Conservation (phyloP, 2,888 invertebrate species). For the Piscicola geometra region DNA sequence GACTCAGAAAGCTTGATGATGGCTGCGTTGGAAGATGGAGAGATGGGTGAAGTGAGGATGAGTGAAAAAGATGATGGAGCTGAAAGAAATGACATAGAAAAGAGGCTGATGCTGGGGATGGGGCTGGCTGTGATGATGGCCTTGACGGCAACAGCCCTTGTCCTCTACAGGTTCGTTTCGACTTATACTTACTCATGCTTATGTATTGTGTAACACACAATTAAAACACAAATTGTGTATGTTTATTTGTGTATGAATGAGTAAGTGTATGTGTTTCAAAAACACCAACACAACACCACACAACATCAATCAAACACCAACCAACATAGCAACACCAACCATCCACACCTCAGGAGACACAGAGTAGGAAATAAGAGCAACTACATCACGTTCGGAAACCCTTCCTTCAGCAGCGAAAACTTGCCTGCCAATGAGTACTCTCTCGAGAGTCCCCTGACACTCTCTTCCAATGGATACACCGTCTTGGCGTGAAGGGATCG, state of each 20-base stretch:
- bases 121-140: slow-evolving; percentile 36
- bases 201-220: no score
- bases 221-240: no score
- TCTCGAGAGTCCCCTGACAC: slow-evolving; percentile 42
- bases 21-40: background rate
- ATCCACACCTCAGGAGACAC: slow-evolving; percentile 2
- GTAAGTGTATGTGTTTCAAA: no score
- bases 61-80: slow-evolving; percentile 11
- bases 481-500: slow-evolving; percentile 39
- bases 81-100: slow-evolving; percentile 6
- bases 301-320: no score
- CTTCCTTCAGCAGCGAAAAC: slow-evolving; percentile 42
- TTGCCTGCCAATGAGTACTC: slow-evolving; percentile 42
- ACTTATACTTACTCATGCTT: no score
- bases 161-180: slow-evolving; percentile 33
- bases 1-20: background rate
- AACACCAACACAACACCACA: no score
- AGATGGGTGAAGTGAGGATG: background rate
- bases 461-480: slow-evolving; percentile 42
- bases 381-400: slow-evolving; percentile 43
- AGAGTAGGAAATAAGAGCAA: slow-evolving; percentile 39
- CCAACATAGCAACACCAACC: no score
- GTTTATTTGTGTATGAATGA: no score
- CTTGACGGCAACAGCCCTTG: slow-evolving; percentile 29
- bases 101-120: slow-evolving; percentile 38